phyloP scores from a whole-genome alignment of 2,797 vertebrate species.

The Sebastes hubbsi region DNA sequence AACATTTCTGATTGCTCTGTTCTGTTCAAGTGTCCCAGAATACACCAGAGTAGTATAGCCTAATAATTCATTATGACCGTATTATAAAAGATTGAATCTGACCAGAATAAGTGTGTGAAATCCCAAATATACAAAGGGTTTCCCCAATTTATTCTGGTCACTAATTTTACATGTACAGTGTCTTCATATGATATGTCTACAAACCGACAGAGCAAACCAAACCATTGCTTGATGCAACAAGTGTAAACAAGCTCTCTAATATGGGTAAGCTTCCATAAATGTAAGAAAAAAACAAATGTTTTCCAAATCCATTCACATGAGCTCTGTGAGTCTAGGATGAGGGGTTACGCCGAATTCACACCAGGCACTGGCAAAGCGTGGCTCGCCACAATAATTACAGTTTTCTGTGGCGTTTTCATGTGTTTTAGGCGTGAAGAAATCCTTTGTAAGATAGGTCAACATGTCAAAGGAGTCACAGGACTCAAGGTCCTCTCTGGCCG shows the following conservation, averaged over 20 bases:
- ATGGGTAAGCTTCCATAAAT: not conserved
- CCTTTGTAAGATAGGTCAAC: too few relatives aligned
- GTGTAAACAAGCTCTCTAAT: not conserved
- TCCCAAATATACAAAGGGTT: not conserved
- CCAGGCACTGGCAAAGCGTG: accelerated
- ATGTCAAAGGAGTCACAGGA: too few relatives aligned
- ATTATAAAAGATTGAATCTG: not conserved
- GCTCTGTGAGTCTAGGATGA: not conserved
- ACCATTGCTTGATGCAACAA: not conserved
- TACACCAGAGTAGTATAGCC: not conserved
- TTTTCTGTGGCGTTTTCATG: too few relatives aligned
- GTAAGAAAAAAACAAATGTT: not conserved
- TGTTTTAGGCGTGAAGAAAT: too few relatives aligned
- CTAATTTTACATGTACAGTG: not conserved
- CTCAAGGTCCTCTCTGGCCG: accelerated
- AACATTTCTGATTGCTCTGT: not conserved
- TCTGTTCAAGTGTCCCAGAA: not conserved
- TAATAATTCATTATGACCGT: not conserved
- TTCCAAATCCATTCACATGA: not conserved
- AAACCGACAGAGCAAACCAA: not conserved
- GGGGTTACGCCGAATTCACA: not conserved
- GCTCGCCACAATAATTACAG: too few relatives aligned
- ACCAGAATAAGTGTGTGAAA: not conserved
- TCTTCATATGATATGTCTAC: not conserved
- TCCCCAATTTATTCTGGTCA: not conserved